A percentile compares a stretch with the other conserved stretches of the same genome.
Conservation (phyloP, 2,888 invertebrate species). For the Geotrupes spiniger region DNA sequence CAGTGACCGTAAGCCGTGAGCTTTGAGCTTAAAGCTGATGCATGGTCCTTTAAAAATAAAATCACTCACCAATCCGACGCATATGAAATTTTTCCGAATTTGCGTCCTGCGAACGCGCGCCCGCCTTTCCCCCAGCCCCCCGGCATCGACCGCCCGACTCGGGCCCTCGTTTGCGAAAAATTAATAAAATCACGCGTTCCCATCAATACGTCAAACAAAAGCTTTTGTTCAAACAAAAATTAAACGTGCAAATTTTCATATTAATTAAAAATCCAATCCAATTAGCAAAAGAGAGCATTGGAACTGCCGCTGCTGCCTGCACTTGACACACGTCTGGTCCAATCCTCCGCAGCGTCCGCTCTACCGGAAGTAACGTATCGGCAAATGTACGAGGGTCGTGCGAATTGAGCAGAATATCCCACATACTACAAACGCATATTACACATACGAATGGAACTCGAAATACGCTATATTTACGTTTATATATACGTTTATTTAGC, state of each 20-base stretch:
- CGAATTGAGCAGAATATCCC: conserved; percentile 24
- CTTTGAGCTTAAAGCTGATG: conserved; percentile 41
- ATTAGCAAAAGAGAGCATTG: conserved; percentile 43
- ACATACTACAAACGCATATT: conserved; percentile 16
- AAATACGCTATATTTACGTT: no score
- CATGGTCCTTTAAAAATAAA: conserved; percentile 41
- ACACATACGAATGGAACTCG: conserved; percentile 15
- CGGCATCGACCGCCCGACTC: conserved; percentile 6
- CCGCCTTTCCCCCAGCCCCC: neutral
- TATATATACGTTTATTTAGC: no score
- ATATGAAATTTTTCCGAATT: conserved; percentile 17
- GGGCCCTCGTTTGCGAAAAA: conserved; percentile 10
- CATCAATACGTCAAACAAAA: conserved; percentile 33
- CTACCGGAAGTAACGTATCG: conserved; percentile 37
- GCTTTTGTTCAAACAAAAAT: conserved; percentile 32
- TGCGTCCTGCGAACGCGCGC: neutral
- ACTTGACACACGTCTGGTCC: conserved; percentile 51
- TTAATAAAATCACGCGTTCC: conserved; percentile 17
- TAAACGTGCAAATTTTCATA: conserved; percentile 49
- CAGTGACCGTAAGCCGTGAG: conserved; percentile 41
- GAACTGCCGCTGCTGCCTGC: conserved; percentile 39
- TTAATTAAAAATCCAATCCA: conserved; percentile 53
- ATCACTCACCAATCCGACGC: conserved; percentile 22
- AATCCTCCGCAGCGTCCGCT: conserved; percentile 30
- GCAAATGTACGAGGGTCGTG: conserved; percentile 30